Evolutionary conservation across 2,888 invertebrate species (phyloP).

Genomic region (Ochropleura plecta): DNA sequence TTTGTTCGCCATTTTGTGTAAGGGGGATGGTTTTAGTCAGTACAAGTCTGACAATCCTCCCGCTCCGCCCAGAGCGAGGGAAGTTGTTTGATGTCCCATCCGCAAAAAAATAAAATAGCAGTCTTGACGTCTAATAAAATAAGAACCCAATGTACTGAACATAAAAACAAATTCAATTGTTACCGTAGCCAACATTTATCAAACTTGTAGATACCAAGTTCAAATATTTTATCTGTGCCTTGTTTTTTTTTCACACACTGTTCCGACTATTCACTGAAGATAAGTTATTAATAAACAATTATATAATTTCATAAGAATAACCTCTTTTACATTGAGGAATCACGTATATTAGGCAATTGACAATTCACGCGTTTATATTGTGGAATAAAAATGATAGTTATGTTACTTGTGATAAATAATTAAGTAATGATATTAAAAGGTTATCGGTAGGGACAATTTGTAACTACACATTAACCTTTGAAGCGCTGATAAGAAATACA

Average conservation of each 20-base stretch:
- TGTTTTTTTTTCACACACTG: constrained; percentile 8
- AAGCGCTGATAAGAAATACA: constrained; percentile 1
- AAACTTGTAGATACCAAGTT: constrained; percentile 18
- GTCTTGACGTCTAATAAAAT: no score
- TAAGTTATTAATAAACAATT: constrained; percentile 17
- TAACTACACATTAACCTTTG: constrained; percentile 4
- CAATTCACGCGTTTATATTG: background rate
- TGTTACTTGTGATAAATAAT: background rate
- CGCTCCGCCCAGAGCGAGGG: no score
- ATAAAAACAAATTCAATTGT: constrained; percentile 1
- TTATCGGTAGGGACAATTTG: constrained; percentile 26
- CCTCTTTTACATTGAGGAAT: background rate
- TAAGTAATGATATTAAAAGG: background rate
- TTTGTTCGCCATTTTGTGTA: background rate
- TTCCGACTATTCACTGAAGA: background rate
- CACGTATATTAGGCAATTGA: constrained; percentile 6
- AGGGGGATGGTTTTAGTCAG: no score
- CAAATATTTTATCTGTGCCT: constrained; percentile 16
- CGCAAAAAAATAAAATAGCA: no score
- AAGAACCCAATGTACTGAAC: background rate
- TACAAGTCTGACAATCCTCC: no score
- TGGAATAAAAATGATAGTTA: background rate
- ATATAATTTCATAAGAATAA: constrained; percentile 28
- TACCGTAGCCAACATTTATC: constrained; percentile 22
- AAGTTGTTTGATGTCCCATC: no score